phyloP scores from a whole-genome alignment of 2,888 invertebrate genomes.

The Heliconius sara region DNA sequence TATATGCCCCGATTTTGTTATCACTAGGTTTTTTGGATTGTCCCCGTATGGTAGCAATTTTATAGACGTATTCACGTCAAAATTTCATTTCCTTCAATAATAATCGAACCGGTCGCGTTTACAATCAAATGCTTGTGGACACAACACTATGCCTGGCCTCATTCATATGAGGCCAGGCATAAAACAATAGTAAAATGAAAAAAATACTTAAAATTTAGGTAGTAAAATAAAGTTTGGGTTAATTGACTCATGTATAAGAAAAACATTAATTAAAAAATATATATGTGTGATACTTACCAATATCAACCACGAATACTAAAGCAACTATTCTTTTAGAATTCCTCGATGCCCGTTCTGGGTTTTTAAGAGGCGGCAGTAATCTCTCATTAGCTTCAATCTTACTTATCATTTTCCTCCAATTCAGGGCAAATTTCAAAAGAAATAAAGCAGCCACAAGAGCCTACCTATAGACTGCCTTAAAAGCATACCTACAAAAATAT shows the following conservation, averaged over 20 bases:
- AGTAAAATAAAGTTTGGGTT: neutral
- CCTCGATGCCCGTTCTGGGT: slow-evolving; percentile 29
- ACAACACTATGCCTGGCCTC: no score
- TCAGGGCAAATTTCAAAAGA: slow-evolving; percentile 30
- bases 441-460: slow-evolving; percentile 12
- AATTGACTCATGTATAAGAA: neutral
- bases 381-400: slow-evolving; percentile 42
- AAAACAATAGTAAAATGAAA: no score
- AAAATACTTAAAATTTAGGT: neutral
- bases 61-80: no score
- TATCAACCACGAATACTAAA: slow-evolving; percentile 8
- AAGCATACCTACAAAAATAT: slow-evolving; percentile 1
- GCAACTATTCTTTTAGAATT: slow-evolving; percentile 33
- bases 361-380: slow-evolving; percentile 40
- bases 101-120: no score
- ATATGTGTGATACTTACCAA: slow-evolving; percentile 30
- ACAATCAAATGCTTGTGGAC: no score
- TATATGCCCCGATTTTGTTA: no score
- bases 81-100: no score
- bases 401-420: slow-evolving; percentile 40
- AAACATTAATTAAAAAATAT: neutral
- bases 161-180: no score
- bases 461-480: neutral
- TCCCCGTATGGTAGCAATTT: no score
- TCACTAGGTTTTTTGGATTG: no score